phyloP scores from a whole-genome alignment of 2,113 vertebrate species.

The Triplophysa rosa region DNA sequence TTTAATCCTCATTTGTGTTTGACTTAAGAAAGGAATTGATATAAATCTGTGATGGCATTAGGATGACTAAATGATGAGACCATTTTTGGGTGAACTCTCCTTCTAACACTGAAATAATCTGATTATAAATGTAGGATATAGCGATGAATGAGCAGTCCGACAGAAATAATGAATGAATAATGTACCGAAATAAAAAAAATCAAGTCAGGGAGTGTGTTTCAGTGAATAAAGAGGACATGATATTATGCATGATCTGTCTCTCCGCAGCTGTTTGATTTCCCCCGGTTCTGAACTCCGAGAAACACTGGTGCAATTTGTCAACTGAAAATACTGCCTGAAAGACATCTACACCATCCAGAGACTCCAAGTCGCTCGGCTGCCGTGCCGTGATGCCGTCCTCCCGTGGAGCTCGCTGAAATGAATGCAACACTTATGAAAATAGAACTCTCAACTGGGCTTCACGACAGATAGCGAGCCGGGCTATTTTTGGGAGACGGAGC shows the following conservation, averaged over 20 bases:
- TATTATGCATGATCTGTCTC: conserved; percentile 63
- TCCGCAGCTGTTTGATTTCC: conserved; percentile 63
- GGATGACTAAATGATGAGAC: too few relatives aligned
- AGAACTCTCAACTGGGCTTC: conserved; percentile 38
- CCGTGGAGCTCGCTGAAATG: conserved; percentile 26
- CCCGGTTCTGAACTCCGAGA: conserved; percentile 59
- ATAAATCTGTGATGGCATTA: too few relatives aligned
- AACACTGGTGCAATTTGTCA: conserved; percentile 67
- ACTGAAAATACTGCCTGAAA: conserved; percentile 62
- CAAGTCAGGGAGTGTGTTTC: conserved; percentile 1
- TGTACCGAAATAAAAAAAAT: not conserved
- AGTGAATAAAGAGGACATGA: conserved; percentile 52
- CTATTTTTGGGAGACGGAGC: conserved; percentile 37
- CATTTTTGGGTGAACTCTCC: too few relatives aligned
- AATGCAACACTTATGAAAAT: conserved; percentile 47
- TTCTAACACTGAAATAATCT: too few relatives aligned
- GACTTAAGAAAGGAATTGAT: too few relatives aligned
- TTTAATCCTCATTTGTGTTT: too few relatives aligned
- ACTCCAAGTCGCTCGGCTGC: conserved; percentile 52
- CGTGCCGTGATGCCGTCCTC: conserved; percentile 16
- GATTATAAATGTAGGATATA: too few relatives aligned
- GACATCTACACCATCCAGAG: conserved; percentile 60
- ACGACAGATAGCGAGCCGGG: conserved; percentile 34
- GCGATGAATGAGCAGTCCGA: not conserved
- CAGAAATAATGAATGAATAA: not conserved